Evolutionary conservation across 1,140 invertebrate species (phyloP).

Genomic region (Linepithema humile): DNA sequence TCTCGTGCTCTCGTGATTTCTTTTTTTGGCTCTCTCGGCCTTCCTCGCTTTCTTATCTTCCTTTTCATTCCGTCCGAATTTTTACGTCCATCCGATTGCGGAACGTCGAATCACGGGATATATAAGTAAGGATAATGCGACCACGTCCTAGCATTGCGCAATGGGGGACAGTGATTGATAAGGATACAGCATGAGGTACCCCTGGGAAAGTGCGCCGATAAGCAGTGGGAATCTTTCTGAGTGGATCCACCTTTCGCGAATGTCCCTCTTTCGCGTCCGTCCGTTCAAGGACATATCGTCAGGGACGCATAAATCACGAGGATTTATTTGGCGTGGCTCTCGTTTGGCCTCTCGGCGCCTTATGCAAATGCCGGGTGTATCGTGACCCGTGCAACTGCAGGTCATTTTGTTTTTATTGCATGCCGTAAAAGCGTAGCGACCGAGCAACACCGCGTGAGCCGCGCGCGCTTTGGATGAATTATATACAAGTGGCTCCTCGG

Average conservation of each 20-base stretch:
- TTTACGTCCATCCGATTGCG: neutral
- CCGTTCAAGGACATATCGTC: constrained; percentile 6
- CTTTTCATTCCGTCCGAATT: neutral
- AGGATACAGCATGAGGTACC: constrained; percentile 7
- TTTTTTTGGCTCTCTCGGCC: neutral
- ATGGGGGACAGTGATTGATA: constrained; percentile 56
- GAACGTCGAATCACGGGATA: neutral
- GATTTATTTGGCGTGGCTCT: constrained; percentile 45
- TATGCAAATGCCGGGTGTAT: constrained; percentile 37
- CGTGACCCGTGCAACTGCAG: neutral
- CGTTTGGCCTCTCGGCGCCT: constrained; percentile 39
- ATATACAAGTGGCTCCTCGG: constrained; percentile 14
- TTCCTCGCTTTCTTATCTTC: neutral
- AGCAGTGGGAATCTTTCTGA: neutral
- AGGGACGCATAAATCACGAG: constrained; percentile 33
- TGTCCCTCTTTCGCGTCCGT: neutral
- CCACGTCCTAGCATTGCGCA: neutral
- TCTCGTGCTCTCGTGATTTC: neutral
- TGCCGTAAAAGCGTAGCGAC: constrained; percentile 40
- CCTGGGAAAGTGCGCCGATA: constrained; percentile 10
- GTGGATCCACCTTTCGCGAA: constrained; percentile 2
- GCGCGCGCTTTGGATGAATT: constrained; percentile 43
- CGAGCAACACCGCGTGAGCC: constrained; percentile 12
- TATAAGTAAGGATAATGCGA: constrained; percentile 30
- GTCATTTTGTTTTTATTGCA: constrained; percentile 47